Base-by-base conservation (phyloP, 2,113 vertebrate species). In the Uropsilus gracilis region DNA sequence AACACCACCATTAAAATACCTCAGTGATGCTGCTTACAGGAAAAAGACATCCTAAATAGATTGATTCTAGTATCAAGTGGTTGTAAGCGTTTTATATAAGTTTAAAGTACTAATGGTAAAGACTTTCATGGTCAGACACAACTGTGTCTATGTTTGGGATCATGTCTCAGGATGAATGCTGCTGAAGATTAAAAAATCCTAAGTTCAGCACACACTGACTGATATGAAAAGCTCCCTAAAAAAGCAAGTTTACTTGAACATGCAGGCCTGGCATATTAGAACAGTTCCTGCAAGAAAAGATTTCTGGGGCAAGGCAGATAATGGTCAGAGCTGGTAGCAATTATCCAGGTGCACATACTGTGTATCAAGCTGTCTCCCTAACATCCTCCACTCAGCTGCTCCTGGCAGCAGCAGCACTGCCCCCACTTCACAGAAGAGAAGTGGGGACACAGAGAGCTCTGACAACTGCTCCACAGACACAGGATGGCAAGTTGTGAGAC, bases 1-100 rank as follows among this genome's bases (percentile, higher is more conserved):
- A 63, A 24, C 61, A 89, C 64, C 48, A 32, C 17, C 3, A 82
- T 69, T 82, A 64, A 91, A 89, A 91, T 8, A 59, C 48, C 22
- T 73, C 37, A 39, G n/a, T 57, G 55, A 86, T 78, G n/a, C 30
- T 80, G 73, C 77, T 92, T 69, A 50, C 7, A 85, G 16, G 34
- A 91, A 6, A 89, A 92, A 73, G 37, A 64, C 18, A 80, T 81
- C 68, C 50, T 91, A 30, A 50, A 94, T 71, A 42, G 53, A 73
- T 73, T 72, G 16, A 53, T 53, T 53, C 50, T 53, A 18, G 18
- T 53, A 8, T 16, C 48, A 8, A 61, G n/a, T 39, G 66, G n/a
- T 37, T 92, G 86, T 55, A 89, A 69, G 24, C 76, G 48, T 61
- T 86, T 89, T 63, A 90, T 71, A 8, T 32, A 82, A 69, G 26